Evolutionary conservation across 2,888 invertebrate species (phyloP).

Genomic region (Pedicia rivosa): DNA sequence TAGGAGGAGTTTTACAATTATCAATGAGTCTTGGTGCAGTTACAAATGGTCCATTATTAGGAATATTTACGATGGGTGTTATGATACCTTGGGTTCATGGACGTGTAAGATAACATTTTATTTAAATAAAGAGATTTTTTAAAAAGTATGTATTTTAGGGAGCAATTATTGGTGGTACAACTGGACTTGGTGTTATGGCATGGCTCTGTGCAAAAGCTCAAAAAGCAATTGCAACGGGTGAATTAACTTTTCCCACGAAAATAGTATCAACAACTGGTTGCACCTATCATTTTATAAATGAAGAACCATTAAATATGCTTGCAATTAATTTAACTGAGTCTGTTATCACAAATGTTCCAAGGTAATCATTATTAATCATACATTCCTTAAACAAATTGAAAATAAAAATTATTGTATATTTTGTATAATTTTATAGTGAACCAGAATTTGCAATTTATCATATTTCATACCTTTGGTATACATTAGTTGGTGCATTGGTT

Average conservation of each 20-base stretch:
- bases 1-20: conserved; percentile 55
- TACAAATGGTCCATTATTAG: conserved; percentile 48
- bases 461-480: conserved; percentile 67
- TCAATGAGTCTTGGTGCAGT: conserved; percentile 46
- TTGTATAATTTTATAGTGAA: conserved; percentile 5
- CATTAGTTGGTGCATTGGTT: conserved; percentile 40
- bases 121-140: conserved; percentile 3
- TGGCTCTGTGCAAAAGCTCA: conserved; percentile 39
- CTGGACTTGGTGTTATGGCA: conserved; percentile 34
- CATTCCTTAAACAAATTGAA: not conserved
- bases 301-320: conserved; percentile 21
- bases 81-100: conserved; percentile 49
- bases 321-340: conserved; percentile 18
- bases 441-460: conserved; percentile 37
- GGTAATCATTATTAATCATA: conserved; percentile 7
- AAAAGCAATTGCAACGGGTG: conserved; percentile 34
- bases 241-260: conserved; percentile 32
- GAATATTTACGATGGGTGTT: conserved; percentile 50
- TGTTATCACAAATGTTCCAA: not conserved
- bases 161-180: conserved; percentile 36
- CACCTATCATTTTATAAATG: conserved; percentile 32
- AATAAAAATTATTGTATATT: not conserved
- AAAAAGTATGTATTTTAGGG: conserved; percentile 24
- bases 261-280: conserved; percentile 36
- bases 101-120: conserved; percentile 28